Evolutionary conservation across 2,888 invertebrate genomes (phyloP).

Genomic region (Diogma glabrata): DNA sequence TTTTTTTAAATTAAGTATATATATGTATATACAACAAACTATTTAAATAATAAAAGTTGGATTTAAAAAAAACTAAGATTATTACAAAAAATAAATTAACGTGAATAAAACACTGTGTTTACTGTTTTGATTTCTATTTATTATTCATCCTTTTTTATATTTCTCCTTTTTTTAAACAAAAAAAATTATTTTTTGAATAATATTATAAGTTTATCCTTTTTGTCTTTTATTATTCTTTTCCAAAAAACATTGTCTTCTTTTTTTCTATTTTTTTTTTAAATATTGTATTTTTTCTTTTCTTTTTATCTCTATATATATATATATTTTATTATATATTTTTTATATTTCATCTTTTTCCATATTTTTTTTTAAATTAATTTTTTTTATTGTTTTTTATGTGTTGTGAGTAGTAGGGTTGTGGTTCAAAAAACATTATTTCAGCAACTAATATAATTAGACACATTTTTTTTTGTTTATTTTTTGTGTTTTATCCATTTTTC

Average conservation of each 20-base stretch:
- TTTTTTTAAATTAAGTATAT: too few relatives aligned
- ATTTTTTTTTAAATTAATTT: conserved; percentile 13
- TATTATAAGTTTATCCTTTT: conserved; percentile 5
- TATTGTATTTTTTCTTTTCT: conserved; percentile 24
- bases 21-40: too few relatives aligned
- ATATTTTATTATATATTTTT: conserved; percentile 20
- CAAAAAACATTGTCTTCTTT: conserved; percentile 24
- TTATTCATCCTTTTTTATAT: conserved; percentile 2
- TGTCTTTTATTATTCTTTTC: conserved; percentile 18
- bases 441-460: conserved; percentile 19
- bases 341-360: conserved; percentile 14
- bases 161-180: conserved; percentile 7
- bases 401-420: conserved; percentile 10
- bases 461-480: conserved; percentile 17
- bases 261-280: conserved; percentile 23
- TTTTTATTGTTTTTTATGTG: conserved; percentile 12
- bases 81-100: too few relatives aligned
- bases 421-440: conserved; percentile 38
- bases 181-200: neutral
- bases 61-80: too few relatives aligned
- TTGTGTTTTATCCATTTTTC: conserved; percentile 18
- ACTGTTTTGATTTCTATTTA: conserved; percentile 6
- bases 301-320: conserved; percentile 23
- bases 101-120: conserved; percentile 7
- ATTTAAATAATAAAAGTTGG: too few relatives aligned